A percentile compares a stretch with the other conserved stretches of the same genome.
phyloP scores from a whole-genome alignment of 2,888 invertebrate genomes.

The Polia nebulosa region DNA sequence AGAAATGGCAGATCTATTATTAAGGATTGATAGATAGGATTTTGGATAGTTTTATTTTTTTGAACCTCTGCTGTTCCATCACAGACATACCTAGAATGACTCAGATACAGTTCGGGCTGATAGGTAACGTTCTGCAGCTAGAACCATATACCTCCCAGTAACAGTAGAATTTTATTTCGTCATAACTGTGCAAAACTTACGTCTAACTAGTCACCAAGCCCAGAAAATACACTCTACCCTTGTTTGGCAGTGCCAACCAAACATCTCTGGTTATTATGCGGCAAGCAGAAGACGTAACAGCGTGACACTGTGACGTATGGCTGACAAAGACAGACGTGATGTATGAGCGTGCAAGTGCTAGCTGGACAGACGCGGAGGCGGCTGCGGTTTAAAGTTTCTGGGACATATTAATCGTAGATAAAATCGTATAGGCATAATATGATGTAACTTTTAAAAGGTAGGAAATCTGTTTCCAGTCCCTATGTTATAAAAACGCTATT shows the following conservation, averaged over 20 bases:
- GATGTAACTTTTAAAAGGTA: background rate
- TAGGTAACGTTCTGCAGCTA: background rate
- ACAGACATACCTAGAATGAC: background rate
- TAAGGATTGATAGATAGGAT: too few species aligned
- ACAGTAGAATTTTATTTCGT: background rate
- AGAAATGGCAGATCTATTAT: too few species aligned
- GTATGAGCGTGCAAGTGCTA: conserved; percentile 39
- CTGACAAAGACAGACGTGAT: conserved; percentile 61
- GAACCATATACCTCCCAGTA: too few species aligned
- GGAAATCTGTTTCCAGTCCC: background rate
- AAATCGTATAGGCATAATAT: too few species aligned
- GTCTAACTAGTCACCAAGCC: background rate
- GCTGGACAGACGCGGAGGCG: conserved; percentile 1
- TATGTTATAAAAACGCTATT: background rate
- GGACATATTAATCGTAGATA: too few species aligned
- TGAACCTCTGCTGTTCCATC: background rate
- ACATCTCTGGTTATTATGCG: conserved; percentile 42
- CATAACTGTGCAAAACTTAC: background rate
- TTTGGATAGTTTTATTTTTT: background rate
- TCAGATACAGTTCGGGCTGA: too few species aligned
- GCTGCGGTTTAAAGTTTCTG: too few species aligned
- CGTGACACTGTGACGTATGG: conserved; percentile 49
- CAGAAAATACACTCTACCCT: background rate
- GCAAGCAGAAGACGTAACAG: conserved; percentile 28
- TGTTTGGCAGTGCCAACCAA: conserved; percentile 17